Evolutionary conservation across 2,797 vertebrate species (phyloP).

Genomic region (Hephaestus fuliginosus): DNA sequence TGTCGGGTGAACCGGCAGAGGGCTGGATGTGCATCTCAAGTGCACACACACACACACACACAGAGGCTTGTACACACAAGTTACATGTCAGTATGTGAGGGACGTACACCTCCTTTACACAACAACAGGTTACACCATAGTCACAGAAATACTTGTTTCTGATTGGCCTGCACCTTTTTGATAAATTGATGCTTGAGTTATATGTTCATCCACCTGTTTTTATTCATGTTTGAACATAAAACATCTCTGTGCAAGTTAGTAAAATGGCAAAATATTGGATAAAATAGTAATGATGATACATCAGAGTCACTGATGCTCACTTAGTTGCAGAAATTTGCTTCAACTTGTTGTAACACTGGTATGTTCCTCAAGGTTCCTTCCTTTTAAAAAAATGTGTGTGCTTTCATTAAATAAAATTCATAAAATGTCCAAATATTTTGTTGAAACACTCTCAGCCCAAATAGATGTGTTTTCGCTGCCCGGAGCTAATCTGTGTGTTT

Average conservation of each 20-base stretch:
- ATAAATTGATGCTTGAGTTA: background rate
- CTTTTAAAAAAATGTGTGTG: background rate
- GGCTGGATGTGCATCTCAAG: conserved; percentile 60
- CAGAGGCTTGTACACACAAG: background rate
- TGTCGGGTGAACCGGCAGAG: conserved; percentile 32
- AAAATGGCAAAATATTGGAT: background rate
- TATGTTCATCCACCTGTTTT: background rate
- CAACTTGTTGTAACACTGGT: background rate
- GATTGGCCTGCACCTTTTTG: background rate
- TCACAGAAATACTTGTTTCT: background rate
- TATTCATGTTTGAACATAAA: background rate
- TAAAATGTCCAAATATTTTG: background rate
- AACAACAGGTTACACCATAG: background rate
- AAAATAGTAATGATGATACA: background rate
- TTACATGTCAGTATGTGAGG: background rate
- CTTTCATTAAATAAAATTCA: background rate
- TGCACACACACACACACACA: conserved; percentile 19
- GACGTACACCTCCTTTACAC: background rate
- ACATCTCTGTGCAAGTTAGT: background rate
- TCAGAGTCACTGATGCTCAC: background rate
- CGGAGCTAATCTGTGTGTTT: background rate
- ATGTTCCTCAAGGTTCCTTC: background rate
- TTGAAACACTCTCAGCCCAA: background rate
- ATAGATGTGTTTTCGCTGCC: background rate
- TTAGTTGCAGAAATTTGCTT: background rate